A percentile compares a stretch with the other conserved stretches of the same genome.
These are phyloP conservation scores for Micrastur ruficollis DNA, from an alignment of 2,797 vertebrate species.

Conservation along the genomic window DNA sequence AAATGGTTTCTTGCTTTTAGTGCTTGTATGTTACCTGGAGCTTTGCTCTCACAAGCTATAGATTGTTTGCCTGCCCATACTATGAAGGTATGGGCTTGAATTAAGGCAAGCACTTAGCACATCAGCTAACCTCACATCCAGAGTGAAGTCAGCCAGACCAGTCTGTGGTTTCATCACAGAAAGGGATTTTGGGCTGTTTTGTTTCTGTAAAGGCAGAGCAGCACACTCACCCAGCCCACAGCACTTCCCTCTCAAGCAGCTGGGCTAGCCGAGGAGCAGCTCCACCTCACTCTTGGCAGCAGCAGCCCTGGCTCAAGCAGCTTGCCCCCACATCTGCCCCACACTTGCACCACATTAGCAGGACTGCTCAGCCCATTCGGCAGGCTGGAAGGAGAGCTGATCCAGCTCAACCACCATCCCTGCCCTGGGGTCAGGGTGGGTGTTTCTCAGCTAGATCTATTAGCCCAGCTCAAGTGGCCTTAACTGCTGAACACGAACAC, in stretches of 20 bases:
- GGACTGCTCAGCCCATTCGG: neutral
- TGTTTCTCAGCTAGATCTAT: neutral
- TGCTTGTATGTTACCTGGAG: neutral
- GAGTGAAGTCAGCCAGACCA: neutral
- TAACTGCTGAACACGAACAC: neutral
- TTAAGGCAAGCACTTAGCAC: neutral
- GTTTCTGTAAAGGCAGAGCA: neutral
- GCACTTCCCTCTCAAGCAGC: neutral
- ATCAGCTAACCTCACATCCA: neutral
- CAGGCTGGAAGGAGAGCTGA: neutral
- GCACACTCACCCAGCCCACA: neutral
- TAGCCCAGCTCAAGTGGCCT: neutral
- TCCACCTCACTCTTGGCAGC: neutral
- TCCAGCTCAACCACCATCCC: neutral
- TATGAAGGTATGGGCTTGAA: neutral
- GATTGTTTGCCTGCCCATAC: neutral
- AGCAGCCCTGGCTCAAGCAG: neutral
- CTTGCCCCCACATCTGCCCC: neutral
- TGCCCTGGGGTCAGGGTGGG: accelerated
- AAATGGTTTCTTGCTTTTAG: neutral
- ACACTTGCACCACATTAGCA: neutral
- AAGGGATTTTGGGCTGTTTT: neutral
- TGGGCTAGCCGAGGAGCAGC: neutral
- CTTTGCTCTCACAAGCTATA: neutral
- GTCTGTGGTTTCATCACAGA: neutral